phyloP scores from a whole-genome alignment of 2,797 vertebrate genomes.

The Sarcoramphus papa region DNA sequence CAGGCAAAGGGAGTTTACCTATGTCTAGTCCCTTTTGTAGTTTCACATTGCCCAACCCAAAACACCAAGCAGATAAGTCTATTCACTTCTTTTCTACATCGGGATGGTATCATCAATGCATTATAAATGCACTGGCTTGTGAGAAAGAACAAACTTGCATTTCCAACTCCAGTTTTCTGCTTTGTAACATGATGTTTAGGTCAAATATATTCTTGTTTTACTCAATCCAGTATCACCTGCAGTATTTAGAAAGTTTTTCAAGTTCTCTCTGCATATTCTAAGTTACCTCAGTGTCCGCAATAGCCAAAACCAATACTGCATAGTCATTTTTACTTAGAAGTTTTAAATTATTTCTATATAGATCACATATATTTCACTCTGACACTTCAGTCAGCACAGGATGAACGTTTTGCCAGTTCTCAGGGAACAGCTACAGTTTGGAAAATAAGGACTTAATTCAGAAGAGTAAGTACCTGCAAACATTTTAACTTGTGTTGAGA shows the following conservation, averaged over 20 bases:
- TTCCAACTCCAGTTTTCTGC: not conserved
- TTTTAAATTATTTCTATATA: not conserved
- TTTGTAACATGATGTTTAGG: not conserved
- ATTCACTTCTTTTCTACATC: not conserved
- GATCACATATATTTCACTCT: not conserved
- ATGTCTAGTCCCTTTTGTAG: not conserved
- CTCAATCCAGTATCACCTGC: not conserved
- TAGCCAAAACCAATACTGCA: not conserved
- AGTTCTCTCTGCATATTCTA: not conserved
- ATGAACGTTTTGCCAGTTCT: not conserved
- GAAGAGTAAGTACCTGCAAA: not conserved
- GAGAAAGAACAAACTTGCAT: not conserved
- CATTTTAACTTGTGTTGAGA: not conserved
- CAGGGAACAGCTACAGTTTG: not conserved
- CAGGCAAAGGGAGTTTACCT: not conserved
- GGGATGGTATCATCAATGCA: not conserved
- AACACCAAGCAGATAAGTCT: not conserved
- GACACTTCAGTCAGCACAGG: not conserved
- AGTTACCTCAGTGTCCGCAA: not conserved
- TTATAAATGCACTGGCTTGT: not conserved
- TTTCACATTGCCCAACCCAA: not conserved
- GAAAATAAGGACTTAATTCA: not conserved
- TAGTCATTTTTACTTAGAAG: not conserved
- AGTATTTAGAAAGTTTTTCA: not conserved
- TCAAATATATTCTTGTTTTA: not conserved